Evolutionary conservation across 2,113 vertebrate genomes (phyloP).

Genomic region (Dicrurus megarhynchus): DNA sequence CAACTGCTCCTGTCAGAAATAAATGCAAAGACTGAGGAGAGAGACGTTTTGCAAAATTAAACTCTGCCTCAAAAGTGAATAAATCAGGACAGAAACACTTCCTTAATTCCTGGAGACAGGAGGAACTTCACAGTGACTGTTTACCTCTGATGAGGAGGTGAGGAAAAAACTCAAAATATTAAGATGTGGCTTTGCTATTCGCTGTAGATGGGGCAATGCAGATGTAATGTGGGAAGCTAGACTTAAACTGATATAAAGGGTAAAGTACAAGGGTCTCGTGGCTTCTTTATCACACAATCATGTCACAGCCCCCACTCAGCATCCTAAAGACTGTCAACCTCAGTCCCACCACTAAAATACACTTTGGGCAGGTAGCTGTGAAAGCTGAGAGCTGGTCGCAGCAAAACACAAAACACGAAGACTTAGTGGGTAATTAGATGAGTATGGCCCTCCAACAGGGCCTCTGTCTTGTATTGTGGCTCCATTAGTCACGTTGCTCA

Average conservation of each 20-base stretch:
- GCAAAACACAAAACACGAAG: not conserved
- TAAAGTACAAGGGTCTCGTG: not conserved
- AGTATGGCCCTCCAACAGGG: not conserved
- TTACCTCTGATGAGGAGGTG: not conserved
- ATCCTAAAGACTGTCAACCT: not conserved
- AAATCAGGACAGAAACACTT: not conserved
- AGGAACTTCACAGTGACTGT: not conserved
- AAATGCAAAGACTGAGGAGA: not conserved
- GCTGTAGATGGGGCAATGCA: not conserved
- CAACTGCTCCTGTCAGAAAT: conserved; percentile 7
- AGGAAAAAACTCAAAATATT: not conserved
- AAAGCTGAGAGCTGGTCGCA: not conserved
- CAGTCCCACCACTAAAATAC: not conserved
- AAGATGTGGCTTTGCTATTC: not conserved
- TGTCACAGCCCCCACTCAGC: not conserved
- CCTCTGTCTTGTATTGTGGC: not conserved
- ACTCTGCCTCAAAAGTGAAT: conserved; percentile 23
- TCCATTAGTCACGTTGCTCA: not conserved
- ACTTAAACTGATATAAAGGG: not conserved
- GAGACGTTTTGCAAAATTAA: conserved; percentile 4
- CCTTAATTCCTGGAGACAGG: not conserved
- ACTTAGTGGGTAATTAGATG: not conserved
- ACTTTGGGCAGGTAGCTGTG: not conserved
- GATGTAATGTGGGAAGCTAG: not conserved
- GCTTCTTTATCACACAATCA: not conserved